These are phyloP conservation scores for Enteromius trimaculatus DNA, from an alignment of 2,797 vertebrate genomes.

Conservation along the genomic window DNA sequence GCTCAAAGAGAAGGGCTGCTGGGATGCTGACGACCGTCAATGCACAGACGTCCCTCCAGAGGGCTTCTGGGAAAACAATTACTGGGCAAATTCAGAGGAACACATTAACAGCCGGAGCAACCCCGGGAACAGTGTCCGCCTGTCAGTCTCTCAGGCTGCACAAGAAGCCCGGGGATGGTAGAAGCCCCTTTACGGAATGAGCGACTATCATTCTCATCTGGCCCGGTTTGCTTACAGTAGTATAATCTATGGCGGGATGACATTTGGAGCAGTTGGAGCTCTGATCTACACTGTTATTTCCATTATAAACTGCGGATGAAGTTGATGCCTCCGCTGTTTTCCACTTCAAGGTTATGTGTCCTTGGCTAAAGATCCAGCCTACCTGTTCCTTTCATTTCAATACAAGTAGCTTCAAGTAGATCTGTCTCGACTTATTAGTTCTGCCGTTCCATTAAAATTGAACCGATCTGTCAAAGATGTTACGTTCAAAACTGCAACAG, in stretches of 20 bases:
- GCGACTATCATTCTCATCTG: constrained; percentile 50
- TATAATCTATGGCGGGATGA: constrained; percentile 47
- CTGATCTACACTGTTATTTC: constrained; percentile 45
- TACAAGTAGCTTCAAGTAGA: constrained; percentile 35
- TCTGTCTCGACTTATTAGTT: constrained; percentile 27
- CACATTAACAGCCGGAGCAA: constrained; percentile 62
- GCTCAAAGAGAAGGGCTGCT: constrained; percentile 70
- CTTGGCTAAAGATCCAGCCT: constrained; percentile 22
- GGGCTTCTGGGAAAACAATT: constrained; percentile 72
- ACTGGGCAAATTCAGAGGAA: constrained; percentile 53
- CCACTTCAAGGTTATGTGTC: constrained; percentile 19
- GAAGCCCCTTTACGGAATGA: constrained; percentile 33
- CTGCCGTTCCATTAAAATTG: constrained; percentile 16
- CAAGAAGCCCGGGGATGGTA: constrained; percentile 43
- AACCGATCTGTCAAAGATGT: constrained; percentile 22
- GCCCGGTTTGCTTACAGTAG: constrained; percentile 22
- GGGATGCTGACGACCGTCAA: constrained; percentile 59
- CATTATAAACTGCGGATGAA: constrained; percentile 40
- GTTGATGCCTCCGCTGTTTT: constrained; percentile 19
- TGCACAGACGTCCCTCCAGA: constrained; percentile 35
- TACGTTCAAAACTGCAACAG: constrained; percentile 17
- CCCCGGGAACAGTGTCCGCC: constrained; percentile 35
- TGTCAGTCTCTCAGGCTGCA: constrained; percentile 50
- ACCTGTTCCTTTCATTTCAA: constrained; percentile 30
- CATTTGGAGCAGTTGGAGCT: constrained; percentile 32